phyloP scores from a whole-genome alignment of 2,113 vertebrate genomes.

The Carassius carassius region DNA sequence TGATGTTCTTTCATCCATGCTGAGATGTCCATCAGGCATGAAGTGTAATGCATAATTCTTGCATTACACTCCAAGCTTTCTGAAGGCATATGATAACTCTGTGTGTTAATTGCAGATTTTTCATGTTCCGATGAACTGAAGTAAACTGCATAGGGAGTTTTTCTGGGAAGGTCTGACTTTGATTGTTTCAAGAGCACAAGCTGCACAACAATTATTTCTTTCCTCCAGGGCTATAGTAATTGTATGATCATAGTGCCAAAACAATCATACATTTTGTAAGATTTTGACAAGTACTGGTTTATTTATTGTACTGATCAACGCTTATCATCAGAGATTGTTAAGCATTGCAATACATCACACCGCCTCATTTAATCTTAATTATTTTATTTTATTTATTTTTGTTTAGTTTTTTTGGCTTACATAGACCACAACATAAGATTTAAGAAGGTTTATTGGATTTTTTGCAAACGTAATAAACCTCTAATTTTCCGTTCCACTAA shows the following conservation, averaged over 20 bases:
- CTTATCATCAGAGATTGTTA: neutral
- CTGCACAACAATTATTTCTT: neutral
- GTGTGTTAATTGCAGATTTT: neutral
- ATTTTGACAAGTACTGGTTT: neutral
- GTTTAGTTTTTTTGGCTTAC: too few species aligned
- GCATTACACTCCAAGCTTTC: too few species aligned
- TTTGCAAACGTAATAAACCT: too few species aligned
- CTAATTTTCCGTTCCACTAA: too few species aligned
- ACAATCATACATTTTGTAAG: slow-evolving; percentile 8
- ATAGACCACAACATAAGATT: too few species aligned
- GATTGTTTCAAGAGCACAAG: neutral
- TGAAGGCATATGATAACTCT: neutral
- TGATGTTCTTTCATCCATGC: too few species aligned
- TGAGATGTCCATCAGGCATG: too few species aligned
- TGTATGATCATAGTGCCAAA: neutral
- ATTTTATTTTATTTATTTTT: too few species aligned
- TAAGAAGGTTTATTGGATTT: too few species aligned
- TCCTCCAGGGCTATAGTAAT: slow-evolving; percentile 12
- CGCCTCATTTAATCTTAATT: too few species aligned
- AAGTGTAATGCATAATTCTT: too few species aligned
- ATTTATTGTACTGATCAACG: neutral
- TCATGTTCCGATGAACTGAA: neutral
- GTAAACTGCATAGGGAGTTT: neutral
- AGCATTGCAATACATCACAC: neutral
- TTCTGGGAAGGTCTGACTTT: neutral